A percentile compares a stretch with the other conserved stretches of the same genome.
Evolutionary conservation across 2,888 invertebrate species (phyloP).

Genomic region (Euzophera pinguis): DNA sequence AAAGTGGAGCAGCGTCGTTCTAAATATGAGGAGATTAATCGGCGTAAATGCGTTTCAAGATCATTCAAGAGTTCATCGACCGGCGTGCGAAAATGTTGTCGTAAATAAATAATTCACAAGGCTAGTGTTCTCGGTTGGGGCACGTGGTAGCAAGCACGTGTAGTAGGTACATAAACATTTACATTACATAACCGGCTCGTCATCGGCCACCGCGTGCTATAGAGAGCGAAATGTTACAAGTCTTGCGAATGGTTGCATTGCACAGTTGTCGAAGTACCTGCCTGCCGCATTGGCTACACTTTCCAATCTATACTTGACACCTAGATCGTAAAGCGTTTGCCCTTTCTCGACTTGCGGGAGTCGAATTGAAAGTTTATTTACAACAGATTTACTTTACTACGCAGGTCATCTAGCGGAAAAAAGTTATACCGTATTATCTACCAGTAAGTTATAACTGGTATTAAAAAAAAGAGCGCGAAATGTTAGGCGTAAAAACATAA

Average conservation of each 20-base stretch:
- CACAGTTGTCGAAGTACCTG: conserved; percentile 33
- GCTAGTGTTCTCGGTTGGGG: conserved; percentile 76
- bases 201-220: conserved; percentile 66
- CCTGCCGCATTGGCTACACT: conserved; percentile 18
- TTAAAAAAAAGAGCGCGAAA: no score
- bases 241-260: conserved; percentile 50
- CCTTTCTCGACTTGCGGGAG: conserved; percentile 2
- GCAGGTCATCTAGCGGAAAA: background rate
- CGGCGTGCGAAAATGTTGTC: conserved; percentile 79
- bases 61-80: conserved; percentile 73
- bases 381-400: background rate
- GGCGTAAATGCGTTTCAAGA: conserved; percentile 74
- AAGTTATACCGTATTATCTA: no score
- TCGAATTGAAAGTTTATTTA: background rate
- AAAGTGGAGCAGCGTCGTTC: conserved; percentile 37
- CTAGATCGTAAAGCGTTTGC: conserved; percentile 10
- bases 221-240: conserved; percentile 63
- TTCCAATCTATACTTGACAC: conserved; percentile 2
- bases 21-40: conserved; percentile 66
- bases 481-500: no score
- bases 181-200: conserved; percentile 78
- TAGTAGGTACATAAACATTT: conserved; percentile 77
- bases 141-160: conserved; percentile 74
- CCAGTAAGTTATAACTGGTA: no score
- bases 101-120: conserved; percentile 81